A percentile compares a stretch with the other conserved stretches of the same genome.
These are phyloP conservation scores for Calyptommatus sinebrachiatus DNA, from an alignment of 2,113 vertebrate species.

Conservation along the genomic window DNA sequence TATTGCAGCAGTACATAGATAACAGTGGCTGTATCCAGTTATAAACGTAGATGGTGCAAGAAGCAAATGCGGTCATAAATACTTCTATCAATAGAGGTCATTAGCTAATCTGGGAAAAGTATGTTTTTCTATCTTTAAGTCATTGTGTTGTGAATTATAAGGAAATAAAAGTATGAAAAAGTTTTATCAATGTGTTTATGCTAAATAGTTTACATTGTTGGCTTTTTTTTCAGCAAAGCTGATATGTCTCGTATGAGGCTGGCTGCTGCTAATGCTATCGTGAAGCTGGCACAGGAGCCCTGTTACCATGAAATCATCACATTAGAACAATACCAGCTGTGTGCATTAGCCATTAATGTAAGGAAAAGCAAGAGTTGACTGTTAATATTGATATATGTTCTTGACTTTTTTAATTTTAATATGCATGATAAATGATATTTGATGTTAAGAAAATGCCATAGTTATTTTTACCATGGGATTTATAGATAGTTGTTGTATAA, in stretches of 20 bases:
- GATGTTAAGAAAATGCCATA: background rate
- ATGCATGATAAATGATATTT: accelerated
- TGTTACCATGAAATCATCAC: conserved; percentile 99
- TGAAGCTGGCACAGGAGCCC: conserved; percentile 95
- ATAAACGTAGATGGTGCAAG: too few species aligned
- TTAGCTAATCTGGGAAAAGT: background rate
- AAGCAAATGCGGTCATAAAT: too few species aligned
- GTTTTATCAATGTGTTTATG: background rate
- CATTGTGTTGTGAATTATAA: background rate
- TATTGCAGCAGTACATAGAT: too few species aligned
- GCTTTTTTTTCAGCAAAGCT: conserved; percentile 85
- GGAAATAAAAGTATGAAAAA: background rate
- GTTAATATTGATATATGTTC: background rate
- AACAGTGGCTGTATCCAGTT: too few species aligned
- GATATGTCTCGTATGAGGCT: conserved; percentile 96
- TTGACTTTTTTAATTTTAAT: background rate
- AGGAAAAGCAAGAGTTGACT: conserved; percentile 52
- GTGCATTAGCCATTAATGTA: conserved; percentile 96
- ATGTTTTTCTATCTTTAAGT: background rate
- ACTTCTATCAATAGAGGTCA: background rate
- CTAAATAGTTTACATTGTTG: conserved; percentile 38
- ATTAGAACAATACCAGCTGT: conserved; percentile 96
- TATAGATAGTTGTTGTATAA: conserved; percentile 5
- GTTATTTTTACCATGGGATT: too few species aligned
- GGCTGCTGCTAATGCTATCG: conserved; percentile 90